Evolutionary conservation across 2,797 vertebrate species (phyloP).

Genomic region (Syngnathus acus): DNA sequence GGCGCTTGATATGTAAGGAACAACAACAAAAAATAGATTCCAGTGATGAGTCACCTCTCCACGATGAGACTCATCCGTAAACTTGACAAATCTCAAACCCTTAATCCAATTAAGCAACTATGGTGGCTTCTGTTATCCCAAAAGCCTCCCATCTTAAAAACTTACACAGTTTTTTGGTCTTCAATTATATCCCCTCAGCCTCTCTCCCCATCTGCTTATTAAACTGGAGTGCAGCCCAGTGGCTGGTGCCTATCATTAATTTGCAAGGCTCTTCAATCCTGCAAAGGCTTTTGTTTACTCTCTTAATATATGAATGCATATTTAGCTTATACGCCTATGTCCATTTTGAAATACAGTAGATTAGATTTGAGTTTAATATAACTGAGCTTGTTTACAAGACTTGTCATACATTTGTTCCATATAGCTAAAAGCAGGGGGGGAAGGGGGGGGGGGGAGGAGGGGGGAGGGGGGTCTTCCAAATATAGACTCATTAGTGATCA

Average conservation of each 20-base stretch:
- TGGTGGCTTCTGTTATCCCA: neutral
- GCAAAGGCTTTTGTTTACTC: neutral
- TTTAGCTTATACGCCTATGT: neutral
- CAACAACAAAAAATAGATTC: neutral
- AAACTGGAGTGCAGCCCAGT: conserved; percentile 7
- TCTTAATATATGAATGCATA: neutral
- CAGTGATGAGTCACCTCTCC: neutral
- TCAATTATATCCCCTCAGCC: neutral
- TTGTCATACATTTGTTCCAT: neutral
- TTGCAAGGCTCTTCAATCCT: conserved; percentile 6
- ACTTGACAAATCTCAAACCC: neutral
- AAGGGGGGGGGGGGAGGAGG: no score
- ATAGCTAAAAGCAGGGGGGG: neutral
- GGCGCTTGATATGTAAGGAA: conserved; percentile 1
- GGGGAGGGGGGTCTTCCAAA: neutral
- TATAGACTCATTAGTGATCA: neutral
- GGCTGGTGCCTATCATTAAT: conserved; percentile 12
- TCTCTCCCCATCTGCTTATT: conserved; percentile 14
- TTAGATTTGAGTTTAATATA: neutral
- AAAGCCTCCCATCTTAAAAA: neutral
- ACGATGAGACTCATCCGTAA: neutral
- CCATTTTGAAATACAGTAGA: neutral
- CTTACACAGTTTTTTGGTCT: neutral
- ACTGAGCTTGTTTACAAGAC: neutral
- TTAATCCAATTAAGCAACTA: neutral